Percentiles rank a stretch among this genome's conserved stretches.
Conservation (phyloP, 2,888 invertebrate genomes). For the Apotomis capreana region DNA sequence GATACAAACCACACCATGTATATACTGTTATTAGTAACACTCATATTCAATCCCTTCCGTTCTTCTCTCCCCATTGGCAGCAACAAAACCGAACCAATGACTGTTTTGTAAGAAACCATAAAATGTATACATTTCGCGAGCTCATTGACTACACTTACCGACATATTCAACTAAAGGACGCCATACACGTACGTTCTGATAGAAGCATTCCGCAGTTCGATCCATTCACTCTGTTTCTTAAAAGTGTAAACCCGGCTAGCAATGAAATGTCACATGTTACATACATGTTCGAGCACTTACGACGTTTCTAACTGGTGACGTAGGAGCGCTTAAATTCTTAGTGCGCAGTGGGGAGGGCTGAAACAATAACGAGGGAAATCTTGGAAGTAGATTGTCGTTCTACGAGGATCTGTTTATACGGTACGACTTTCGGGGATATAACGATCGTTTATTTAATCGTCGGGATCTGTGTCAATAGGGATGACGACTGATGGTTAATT, state of each 20-base stretch:
- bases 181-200: constrained; percentile 29
- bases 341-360: constrained; percentile 53
- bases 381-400: constrained; percentile 52
- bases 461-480: neutral
- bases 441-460: neutral
- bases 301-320: neutral
- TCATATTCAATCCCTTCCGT: too few species aligned
- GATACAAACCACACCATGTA: too few species aligned
- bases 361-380: constrained; percentile 63
- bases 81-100: too few species aligned
- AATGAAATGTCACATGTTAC: neutral
- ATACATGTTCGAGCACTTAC: neutral
- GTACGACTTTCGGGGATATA: constrained; percentile 42
- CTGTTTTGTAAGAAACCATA: neutral
- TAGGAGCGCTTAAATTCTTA: constrained; percentile 48
- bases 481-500: too few species aligned
- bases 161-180: neutral
- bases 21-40: too few species aligned
- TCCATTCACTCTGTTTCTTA: constrained; percentile 32
- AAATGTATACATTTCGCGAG: neutral
- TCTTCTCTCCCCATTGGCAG: too few species aligned
- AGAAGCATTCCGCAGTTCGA: constrained; percentile 35
- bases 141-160: constrained; percentile 1
- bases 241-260: constrained; percentile 13
- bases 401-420: constrained; percentile 48